Evolutionary conservation across 2,797 vertebrate species (phyloP), one percentile per base, ranked within the genome.

Genomic region (Danio choprae): DNA sequence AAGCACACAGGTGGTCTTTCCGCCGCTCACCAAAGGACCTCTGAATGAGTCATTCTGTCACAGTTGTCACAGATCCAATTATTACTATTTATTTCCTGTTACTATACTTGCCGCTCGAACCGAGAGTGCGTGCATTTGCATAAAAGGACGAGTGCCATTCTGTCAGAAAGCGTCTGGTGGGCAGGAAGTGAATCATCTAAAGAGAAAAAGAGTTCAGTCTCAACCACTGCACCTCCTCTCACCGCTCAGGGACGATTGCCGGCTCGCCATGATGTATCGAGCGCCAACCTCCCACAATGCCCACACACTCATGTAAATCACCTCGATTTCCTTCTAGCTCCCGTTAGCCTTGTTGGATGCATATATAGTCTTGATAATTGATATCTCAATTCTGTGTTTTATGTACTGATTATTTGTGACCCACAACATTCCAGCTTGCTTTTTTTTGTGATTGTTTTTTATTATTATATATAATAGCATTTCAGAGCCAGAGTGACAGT

Each of bases 1-100:
- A 74, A 86, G 55, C 7, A 4, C 48, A 78, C 85, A 88, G 81
- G 48, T 84, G 84, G 80, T 46, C 78, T 53, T 86, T 87, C 80
- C 5, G n/a, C 60, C 77, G 46, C 41, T 71, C 65, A 81, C 73
- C 41, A 50, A 63, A 62, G 22, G 50, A 65, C 67, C 53, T 55
- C 44, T 65, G 65, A 87, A 80, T 76, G 74, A 87, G 73, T 81
- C 88, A 83, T 75, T 83, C 68, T 59, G 53, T 59, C n/a, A 43
- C 46, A 81, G 70, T 86, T 80, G 40, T 38, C 40, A 1, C 44
- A 50, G 83, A 11, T 82, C 75, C 82, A 68, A 77, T 13, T 16
- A 74, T 77, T 75, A 81, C 4, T 64, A 18, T 68, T 36, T 40
- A 55, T 51, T 65, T 64, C 22, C 63, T 74, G 65, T 65, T 81